Conservation (phyloP, 2,113 vertebrate genomes). For the Sminthopsis crassicaudata region DNA sequence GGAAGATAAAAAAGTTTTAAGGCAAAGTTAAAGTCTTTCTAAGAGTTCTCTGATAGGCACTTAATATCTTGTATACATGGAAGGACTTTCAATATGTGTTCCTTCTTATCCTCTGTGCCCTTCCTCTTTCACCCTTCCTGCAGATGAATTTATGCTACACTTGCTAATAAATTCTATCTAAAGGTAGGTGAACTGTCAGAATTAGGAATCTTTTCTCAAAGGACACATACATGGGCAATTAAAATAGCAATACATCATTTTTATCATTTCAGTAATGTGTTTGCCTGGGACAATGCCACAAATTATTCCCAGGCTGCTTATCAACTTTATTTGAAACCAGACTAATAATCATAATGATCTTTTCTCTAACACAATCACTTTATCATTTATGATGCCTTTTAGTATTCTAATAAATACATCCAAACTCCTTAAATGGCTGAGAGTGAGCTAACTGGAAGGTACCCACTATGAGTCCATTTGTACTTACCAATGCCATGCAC, state of each 20-base stretch:
- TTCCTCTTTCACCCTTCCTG: slow-evolving; percentile 33
- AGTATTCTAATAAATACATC: slow-evolving; percentile 56
- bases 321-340: slow-evolving; percentile 61
- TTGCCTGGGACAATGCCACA: slow-evolving; percentile 65
- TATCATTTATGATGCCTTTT: slow-evolving; percentile 67
- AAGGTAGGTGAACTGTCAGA: slow-evolving; percentile 44
- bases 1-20: background rate
- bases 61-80: background rate
- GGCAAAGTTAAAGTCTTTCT: background rate
- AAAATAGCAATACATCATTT: slow-evolving; percentile 61
- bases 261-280: slow-evolving; percentile 67
- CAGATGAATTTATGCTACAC: slow-evolving; percentile 36
- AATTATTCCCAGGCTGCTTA: slow-evolving; percentile 57
- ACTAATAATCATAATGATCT: slow-evolving; percentile 33
- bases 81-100: slow-evolving; percentile 14
- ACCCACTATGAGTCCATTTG: slow-evolving; percentile 40
- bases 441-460: slow-evolving; percentile 44
- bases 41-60: background rate
- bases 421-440: slow-evolving; percentile 37
- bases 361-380: slow-evolving; percentile 55
- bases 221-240: slow-evolving; percentile 61
- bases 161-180: slow-evolving; percentile 46
- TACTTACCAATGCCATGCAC: background rate
- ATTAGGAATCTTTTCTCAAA: slow-evolving; percentile 52
- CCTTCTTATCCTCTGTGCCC: background rate